These are phyloP conservation scores for Poecilia gillii DNA, from an alignment of 2,797 vertebrate genomes.

Conservation along the genomic window DNA sequence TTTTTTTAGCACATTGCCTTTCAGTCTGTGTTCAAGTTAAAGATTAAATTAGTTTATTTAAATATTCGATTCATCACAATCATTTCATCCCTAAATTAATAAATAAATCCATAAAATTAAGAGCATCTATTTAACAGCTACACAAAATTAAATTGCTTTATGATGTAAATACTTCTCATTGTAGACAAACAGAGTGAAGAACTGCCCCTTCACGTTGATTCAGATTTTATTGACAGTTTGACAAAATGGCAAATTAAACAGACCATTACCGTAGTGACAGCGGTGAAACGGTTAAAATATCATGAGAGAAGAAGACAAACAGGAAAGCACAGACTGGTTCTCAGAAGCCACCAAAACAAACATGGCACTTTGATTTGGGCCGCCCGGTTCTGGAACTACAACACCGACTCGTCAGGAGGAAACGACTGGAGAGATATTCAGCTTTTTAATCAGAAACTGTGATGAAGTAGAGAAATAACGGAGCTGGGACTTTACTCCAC, in stretches of 20 bases:
- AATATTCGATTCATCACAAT: too few relatives aligned
- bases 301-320: not conserved
- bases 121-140: too few relatives aligned
- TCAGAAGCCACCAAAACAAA: not conserved
- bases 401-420: not conserved
- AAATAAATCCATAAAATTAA: too few relatives aligned
- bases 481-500: not conserved
- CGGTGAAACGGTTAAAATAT: not conserved
- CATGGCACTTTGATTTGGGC: not conserved
- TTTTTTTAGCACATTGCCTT: too few relatives aligned
- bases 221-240: constrained; percentile 45
- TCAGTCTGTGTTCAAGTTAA: too few relatives aligned
- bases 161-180: not conserved
- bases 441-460: not conserved
- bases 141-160: not conserved
- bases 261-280: constrained; percentile 19
- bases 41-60: too few relatives aligned
- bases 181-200: not conserved
- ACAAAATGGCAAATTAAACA: constrained; percentile 49
- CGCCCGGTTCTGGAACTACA: not conserved
- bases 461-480: not conserved
- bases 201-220: not conserved
- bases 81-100: not conserved
- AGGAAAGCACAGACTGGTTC: constrained; percentile 10
- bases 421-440: not conserved